Base-by-base conservation (phyloP, 2,888 invertebrate genomes). In the Steinernema scapterisci region DNA sequence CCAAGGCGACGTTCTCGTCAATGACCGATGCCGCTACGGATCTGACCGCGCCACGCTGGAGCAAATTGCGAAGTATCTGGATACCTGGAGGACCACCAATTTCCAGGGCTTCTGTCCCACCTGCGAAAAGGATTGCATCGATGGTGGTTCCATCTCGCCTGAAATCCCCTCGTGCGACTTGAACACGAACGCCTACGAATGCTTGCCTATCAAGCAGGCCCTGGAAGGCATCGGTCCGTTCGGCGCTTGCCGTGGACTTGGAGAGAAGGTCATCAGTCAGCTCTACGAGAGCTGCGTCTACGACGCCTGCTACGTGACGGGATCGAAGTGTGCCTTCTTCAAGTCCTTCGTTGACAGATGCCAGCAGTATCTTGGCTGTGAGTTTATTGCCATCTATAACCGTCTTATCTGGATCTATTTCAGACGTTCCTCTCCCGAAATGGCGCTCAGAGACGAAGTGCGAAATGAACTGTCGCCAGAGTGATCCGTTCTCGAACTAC, bases 181-280 rank as follows among this genome's bases (percentile, higher is more conserved):
- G 31, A 38, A n/a, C 2, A 45, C 16, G 25, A 72, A 72, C n/a
- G 27, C 21, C 1, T 25, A 23, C 6, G 19, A 31, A 16, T 81
- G 81, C 43, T 63, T 75, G 21, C 79, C 80, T 43, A 81, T 81
- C 63, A 70, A 75, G 46, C 77, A 78, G 73, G 80, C 81, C 5
- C 75, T 78, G 19, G 48, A 51, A 0, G 79, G 54, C 5, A 11
- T 54, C 25, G 54, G 54, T 21, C 54, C 54, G 19, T 54, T 54
- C 21, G 54, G 19, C 13, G 54, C 54, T 6, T 54, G 54, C 54
- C 6, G 13, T 3, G 23, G 54, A 13, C 54, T 54, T 13, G 54
- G 54, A 23, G 54, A 6, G 3, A 54, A 54, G 54, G 54, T 23
- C 3, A 54, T 54, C 21, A 54, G 54, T 3, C 11, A 54, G 54